A percentile compares a stretch with the other conserved stretches of the same genome.
These are phyloP conservation scores for Turdus rufiventris DNA, from an alignment of 2,113 vertebrate species.

Conservation along the genomic window DNA sequence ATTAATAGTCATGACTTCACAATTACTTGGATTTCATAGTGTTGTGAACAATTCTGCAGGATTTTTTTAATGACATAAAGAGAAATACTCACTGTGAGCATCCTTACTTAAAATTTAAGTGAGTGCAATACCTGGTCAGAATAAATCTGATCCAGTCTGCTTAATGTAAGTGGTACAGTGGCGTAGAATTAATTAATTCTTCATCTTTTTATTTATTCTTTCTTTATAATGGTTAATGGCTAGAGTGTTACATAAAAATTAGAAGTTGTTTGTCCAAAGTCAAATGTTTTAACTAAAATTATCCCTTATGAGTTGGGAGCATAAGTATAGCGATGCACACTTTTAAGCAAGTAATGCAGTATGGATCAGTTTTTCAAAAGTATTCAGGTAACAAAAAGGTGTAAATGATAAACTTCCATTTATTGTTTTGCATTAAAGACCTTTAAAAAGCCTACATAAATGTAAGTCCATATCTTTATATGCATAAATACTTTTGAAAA, in stretches of 20 bases:
- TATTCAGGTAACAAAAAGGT: not conserved
- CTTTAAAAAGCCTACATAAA: not conserved
- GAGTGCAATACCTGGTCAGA: not conserved
- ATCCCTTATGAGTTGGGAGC: not conserved
- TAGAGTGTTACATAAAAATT: not conserved
- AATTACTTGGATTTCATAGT: not conserved
- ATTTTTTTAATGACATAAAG: not conserved
- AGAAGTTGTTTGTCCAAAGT: not conserved
- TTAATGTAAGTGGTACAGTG: not conserved
- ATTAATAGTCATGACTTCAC: slow-evolving; percentile 40
- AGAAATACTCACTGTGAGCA: not conserved
- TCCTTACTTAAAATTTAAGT: not conserved
- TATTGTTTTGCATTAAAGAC: not conserved
- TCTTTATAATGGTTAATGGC: not conserved
- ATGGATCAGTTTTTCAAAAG: not conserved
- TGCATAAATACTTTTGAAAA: not conserved
- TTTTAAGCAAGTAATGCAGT: not conserved
- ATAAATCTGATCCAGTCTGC: not conserved
- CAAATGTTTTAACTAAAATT: not conserved
- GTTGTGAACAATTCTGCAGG: slow-evolving; percentile 1
- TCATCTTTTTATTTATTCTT: not conserved
- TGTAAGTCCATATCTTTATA: not conserved
- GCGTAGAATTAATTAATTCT: not conserved
- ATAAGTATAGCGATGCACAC: not conserved
- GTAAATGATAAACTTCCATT: not conserved